Evolutionary conservation across 2,113 vertebrate species (phyloP).

Genomic region (Oryzias woworae): DNA sequence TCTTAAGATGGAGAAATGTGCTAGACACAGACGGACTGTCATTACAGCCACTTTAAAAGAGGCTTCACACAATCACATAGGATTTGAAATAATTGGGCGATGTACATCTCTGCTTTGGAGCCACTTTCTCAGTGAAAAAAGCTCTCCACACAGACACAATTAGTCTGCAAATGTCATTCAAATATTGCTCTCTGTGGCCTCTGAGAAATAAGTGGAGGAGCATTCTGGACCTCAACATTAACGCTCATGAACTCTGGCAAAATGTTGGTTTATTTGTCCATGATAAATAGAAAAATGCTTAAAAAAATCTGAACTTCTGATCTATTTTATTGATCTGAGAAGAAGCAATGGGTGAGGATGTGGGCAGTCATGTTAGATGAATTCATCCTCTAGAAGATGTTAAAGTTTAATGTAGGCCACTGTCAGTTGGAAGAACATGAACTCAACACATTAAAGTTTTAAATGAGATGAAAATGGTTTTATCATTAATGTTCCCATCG

Average conservation of each 20-base stretch:
- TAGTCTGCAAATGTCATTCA: slow-evolving; percentile 25
- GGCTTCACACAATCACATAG: slow-evolving; percentile 26
- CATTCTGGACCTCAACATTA: too few relatives aligned
- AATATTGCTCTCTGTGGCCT: slow-evolving; percentile 28
- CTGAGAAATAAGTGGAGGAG: slow-evolving; percentile 16
- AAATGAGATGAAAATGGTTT: too few relatives aligned
- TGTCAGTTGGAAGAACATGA: slow-evolving; percentile 2
- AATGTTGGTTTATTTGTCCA: too few relatives aligned
- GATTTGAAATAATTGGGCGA: slow-evolving; percentile 24
- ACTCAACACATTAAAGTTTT: not conserved
- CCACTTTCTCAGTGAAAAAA: slow-evolving; percentile 20
- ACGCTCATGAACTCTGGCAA: too few relatives aligned
- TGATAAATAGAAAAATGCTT: too few relatives aligned
- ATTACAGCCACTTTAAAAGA: slow-evolving; percentile 29
- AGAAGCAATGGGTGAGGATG: not conserved
- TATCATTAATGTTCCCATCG: too few relatives aligned
- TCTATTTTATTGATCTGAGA: slow-evolving; percentile 7
- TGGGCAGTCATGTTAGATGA: not conserved
- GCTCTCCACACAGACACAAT: slow-evolving; percentile 24
- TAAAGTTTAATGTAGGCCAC: slow-evolving; percentile 10
- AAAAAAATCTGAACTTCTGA: too few relatives aligned
- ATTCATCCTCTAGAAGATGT: slow-evolving; percentile 13
- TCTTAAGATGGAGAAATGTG: slow-evolving; percentile 23
- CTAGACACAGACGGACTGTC: slow-evolving; percentile 8
- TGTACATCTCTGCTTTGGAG: slow-evolving; percentile 5